Percentiles rank a stretch among this genome's conserved stretches.
These are phyloP conservation scores for Tachina fera DNA, from an alignment of 2,888 invertebrate genomes.

Conservation along the genomic window DNA sequence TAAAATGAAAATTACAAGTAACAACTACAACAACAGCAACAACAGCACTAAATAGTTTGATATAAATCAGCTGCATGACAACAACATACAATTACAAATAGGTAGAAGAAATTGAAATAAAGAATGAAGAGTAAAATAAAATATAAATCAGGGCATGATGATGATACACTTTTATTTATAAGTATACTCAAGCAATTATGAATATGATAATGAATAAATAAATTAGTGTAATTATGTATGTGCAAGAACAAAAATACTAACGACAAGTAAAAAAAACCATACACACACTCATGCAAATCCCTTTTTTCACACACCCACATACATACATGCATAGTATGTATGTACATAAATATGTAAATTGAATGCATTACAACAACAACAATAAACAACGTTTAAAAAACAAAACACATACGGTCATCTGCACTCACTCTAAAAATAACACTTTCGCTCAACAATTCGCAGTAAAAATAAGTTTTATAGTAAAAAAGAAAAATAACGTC, in stretches of 20 bases:
- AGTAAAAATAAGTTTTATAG: conserved; percentile 49
- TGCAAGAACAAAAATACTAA: not conserved
- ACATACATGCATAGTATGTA: too few species aligned
- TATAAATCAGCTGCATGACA: conserved; percentile 6
- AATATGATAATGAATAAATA: conserved; percentile 17
- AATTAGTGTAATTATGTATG: conserved; percentile 44
- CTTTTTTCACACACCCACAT: not conserved
- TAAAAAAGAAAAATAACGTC: conserved; percentile 55
- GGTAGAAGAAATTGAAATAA: not conserved
- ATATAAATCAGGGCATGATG: not conserved
- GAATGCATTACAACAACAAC: conserved; percentile 18
- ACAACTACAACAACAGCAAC: not conserved
- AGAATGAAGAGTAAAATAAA: not conserved
- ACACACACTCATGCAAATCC: not conserved
- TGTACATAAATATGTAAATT: not conserved
- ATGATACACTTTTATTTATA: not conserved
- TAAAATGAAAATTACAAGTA: conserved; percentile 24
- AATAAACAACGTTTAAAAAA: not conserved
- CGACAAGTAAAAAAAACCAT: not conserved
- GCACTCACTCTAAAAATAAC: conserved; percentile 57
- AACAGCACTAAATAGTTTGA: conserved; percentile 33
- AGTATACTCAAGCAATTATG: not conserved
- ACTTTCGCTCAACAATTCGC: conserved; percentile 50
- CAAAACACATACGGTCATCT: conserved; percentile 39
- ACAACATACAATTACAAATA: not conserved